A percentile compares a stretch with the other conserved stretches of the same genome.
Evolutionary conservation across 1,140 invertebrate species (phyloP).

Genomic region (Probaryconus sp.): DNA sequence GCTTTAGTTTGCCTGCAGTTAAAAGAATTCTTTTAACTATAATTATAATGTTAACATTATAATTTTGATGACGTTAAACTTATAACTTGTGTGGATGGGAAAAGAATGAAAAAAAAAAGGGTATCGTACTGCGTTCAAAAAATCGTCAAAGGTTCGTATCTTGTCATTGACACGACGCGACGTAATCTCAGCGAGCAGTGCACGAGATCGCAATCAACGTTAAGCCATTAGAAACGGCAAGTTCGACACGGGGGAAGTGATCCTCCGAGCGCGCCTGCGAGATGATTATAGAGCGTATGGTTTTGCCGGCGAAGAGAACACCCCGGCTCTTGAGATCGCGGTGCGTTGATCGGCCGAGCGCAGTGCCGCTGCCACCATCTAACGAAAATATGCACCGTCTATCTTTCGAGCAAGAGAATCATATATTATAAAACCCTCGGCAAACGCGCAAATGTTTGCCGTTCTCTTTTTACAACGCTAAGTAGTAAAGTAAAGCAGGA

Average conservation of each 20-base stretch:
- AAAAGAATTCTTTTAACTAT: too few species aligned
- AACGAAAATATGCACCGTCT: slow-evolving; percentile 39
- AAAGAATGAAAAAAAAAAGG: too few species aligned
- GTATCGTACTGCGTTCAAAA: too few species aligned
- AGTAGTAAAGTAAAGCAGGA: slow-evolving; percentile 25
- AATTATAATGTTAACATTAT: too few species aligned
- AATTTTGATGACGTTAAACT: too few species aligned
- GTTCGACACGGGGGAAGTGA: slow-evolving; percentile 29
- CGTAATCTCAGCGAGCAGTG: slow-evolving; percentile 39
- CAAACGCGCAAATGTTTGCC: slow-evolving; percentile 11
- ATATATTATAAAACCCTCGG: slow-evolving; percentile 37
- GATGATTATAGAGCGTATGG: slow-evolving; percentile 68
- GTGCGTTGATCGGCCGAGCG: slow-evolving; percentile 42
- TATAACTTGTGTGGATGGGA: too few species aligned
- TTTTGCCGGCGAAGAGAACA: slow-evolving; percentile 40
- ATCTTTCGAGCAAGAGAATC: slow-evolving; percentile 33
- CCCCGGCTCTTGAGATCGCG: slow-evolving; percentile 34
- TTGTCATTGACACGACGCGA: slow-evolving; percentile 53
- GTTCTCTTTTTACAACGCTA: slow-evolving; percentile 42
- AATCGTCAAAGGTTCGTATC: too few species aligned
- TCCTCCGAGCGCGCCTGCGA: slow-evolving; percentile 62
- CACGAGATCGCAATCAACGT: slow-evolving; percentile 48
- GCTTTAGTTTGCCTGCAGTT: too few species aligned
- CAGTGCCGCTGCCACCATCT: slow-evolving; percentile 38
- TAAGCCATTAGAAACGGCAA: slow-evolving; percentile 60